These are phyloP conservation scores for Atractosteus spatula DNA, from an alignment of 2,113 vertebrate genomes.

Conservation along the genomic window DNA sequence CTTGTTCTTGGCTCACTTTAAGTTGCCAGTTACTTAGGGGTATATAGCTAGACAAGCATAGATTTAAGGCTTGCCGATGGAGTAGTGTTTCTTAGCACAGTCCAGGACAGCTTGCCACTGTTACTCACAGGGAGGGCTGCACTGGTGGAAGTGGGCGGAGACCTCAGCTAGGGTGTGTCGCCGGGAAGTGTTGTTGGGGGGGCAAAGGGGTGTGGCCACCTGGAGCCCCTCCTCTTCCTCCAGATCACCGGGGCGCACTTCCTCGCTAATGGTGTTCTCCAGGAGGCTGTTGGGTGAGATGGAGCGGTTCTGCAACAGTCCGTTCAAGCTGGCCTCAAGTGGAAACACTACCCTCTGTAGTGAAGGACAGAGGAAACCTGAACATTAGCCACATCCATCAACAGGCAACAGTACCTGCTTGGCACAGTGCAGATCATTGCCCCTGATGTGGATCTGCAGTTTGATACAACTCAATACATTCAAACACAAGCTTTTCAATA, in stretches of 20 bases:
- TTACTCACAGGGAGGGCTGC: slow-evolving; percentile 81
- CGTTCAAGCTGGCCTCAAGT: slow-evolving; percentile 73
- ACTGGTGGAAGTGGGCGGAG: slow-evolving; percentile 80
- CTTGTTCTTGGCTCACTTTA: too few species aligned
- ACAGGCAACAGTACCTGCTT: not conserved
- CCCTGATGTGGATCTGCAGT: slow-evolving; percentile 20
- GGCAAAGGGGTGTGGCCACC: slow-evolving; percentile 49
- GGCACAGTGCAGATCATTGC: not conserved
- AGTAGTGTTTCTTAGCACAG: too few species aligned
- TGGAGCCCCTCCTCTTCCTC: slow-evolving; percentile 76
- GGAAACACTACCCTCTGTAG: slow-evolving; percentile 80
- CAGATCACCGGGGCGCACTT: slow-evolving; percentile 75
- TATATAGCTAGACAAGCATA: too few species aligned
- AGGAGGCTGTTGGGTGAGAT: slow-evolving; percentile 84
- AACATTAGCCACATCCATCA: slow-evolving; percentile 4
- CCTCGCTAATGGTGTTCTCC: slow-evolving; percentile 84
- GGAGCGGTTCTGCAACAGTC: slow-evolving; percentile 76
- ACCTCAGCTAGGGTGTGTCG: slow-evolving; percentile 91
- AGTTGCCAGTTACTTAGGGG: too few species aligned
- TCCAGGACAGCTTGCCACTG: too few species aligned
- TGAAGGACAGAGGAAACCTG: slow-evolving; percentile 3
- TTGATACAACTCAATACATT: slow-evolving; percentile 16
- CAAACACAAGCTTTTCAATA: too few species aligned
- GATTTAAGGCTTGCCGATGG: too few species aligned
- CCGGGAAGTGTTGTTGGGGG: slow-evolving; percentile 73